Conservation (phyloP, 2,797 vertebrate species). For the Gymnodraco acuticeps region DNA sequence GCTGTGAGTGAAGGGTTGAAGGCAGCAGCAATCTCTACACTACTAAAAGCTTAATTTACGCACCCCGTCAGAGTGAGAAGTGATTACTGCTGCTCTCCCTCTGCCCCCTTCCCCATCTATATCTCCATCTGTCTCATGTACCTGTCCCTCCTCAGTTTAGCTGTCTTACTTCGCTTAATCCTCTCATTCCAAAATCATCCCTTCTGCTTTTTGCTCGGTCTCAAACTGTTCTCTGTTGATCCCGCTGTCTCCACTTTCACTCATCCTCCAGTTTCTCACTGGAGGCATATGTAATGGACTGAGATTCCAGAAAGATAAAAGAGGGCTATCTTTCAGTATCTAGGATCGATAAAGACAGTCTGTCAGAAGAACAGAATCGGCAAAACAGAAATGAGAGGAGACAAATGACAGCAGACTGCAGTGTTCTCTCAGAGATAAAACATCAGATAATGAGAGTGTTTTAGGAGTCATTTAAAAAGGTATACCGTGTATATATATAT, state of each 20-base stretch:
- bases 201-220: neutral
- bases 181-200: conserved; percentile 6
- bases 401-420: conserved; percentile 26
- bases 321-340: neutral
- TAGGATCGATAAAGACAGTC: conserved; percentile 15
- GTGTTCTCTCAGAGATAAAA: conserved; percentile 18
- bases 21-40: conserved; percentile 20
- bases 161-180: conserved; percentile 22
- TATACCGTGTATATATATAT: neutral
- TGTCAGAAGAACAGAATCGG: conserved; percentile 14
- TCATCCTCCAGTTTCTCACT: conserved; percentile 19
- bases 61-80: conserved; percentile 51
- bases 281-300: conserved; percentile 7
- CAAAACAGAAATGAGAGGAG: conserved; percentile 33
- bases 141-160: neutral
- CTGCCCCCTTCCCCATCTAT: conserved; percentile 21
- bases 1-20: conserved; percentile 38
- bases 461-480: conserved; percentile 8
- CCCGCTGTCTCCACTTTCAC: conserved; percentile 17
- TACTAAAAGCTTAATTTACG: conserved; percentile 62
- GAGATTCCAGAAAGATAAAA: conserved; percentile 33
- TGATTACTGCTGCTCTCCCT: conserved; percentile 28
- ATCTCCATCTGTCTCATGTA: conserved; percentile 26
- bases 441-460: conserved; percentile 11
- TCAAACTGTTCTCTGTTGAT: conserved; percentile 24